phyloP scores from a whole-genome alignment of 2,113 vertebrate genomes.

The Micronycteris hirsuta region DNA sequence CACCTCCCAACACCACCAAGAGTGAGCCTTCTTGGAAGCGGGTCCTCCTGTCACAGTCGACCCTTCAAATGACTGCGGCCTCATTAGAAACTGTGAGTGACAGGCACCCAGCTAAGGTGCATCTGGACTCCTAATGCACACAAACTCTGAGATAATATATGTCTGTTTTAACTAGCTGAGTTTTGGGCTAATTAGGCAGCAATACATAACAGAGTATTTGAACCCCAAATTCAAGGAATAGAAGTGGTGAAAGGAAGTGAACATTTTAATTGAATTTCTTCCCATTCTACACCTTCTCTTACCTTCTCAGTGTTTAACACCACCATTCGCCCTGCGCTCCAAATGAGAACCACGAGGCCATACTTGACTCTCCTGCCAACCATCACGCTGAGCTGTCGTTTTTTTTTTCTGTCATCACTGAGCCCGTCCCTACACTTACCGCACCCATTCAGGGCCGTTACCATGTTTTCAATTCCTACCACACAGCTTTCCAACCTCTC shows the following conservation, averaged over 20 bases:
- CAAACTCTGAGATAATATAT: neutral
- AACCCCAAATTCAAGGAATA: neutral
- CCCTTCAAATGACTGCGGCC: neutral
- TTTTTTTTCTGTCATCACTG: neutral
- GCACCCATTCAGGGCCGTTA: neutral
- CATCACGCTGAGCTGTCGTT: neutral
- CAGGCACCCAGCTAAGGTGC: neutral
- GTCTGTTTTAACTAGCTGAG: neutral
- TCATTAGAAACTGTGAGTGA: neutral
- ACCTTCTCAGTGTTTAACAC: neutral
- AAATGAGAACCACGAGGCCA: neutral
- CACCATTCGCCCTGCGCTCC: neutral
- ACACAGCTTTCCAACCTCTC: neutral
- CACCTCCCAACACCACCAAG: neutral
- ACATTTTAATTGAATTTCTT: neutral
- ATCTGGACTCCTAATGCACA: neutral
- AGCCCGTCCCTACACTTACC: neutral
- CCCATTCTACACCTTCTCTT: neutral
- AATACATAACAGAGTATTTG: neutral
- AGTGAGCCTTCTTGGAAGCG: neutral
- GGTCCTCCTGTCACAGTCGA: neutral
- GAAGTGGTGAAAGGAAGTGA: neutral
- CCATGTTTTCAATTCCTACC: neutral
- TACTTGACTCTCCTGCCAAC: neutral
- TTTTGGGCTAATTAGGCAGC: neutral